Evolutionary conservation across 2,113 vertebrate genomes (phyloP).

Genomic region (Tachysurus fulvidraco): DNA sequence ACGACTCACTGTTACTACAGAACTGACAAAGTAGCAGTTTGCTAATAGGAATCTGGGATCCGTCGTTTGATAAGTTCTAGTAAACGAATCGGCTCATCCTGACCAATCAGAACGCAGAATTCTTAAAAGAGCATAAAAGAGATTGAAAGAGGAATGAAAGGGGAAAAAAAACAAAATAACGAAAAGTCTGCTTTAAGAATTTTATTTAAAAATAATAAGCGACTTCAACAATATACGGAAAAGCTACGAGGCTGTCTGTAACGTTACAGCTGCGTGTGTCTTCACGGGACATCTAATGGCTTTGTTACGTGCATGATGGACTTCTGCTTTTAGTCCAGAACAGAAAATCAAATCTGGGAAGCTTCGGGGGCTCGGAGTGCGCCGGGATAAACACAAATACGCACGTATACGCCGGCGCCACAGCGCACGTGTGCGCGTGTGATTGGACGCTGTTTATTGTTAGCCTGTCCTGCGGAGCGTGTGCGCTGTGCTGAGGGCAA

Average conservation of each 20-base stretch:
- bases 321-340: conserved; percentile 39
- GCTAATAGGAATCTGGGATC: background rate
- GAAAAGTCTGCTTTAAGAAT: background rate
- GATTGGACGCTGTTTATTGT: conserved; percentile 54
- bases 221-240: background rate
- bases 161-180: no score
- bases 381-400: conserved; percentile 21
- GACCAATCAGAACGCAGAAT: background rate
- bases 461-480: conserved; percentile 50
- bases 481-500: conserved; percentile 22
- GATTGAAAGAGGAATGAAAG: background rate
- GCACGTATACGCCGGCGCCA: background rate
- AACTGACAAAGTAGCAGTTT: background rate
- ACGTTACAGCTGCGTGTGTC: background rate
- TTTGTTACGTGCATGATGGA: conserved; percentile 42
- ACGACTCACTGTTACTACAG: background rate
- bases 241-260: background rate
- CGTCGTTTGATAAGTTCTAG: background rate
- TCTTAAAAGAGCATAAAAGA: background rate
- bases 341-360: conserved; percentile 37
- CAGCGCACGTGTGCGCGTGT: conserved; percentile 29
- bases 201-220: background rate
- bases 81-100: background rate
- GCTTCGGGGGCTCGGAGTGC: conserved; percentile 19
- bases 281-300: conserved; percentile 19